Base-by-base conservation (phyloP, 2,888 invertebrate species). In the Drosophila picticornis region DNA sequence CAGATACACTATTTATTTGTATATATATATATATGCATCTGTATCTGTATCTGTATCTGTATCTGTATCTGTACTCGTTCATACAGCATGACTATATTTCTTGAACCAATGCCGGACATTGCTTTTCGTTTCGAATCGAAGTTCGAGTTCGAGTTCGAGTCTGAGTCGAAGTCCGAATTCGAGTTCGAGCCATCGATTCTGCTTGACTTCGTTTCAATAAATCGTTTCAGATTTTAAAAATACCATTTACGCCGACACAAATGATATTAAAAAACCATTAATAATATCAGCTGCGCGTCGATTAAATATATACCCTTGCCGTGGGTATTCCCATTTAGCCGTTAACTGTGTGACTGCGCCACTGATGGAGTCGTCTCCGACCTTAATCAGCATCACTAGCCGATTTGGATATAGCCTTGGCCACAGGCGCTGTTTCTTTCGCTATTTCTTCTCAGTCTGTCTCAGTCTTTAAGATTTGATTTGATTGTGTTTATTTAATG, bases 231-330 rank as follows among this genome's bases (percentile, higher is more conserved):
- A 67, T 81, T 81, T 75, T 63, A 58, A 67, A 81, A 81, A 90
- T 72, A 88, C 81, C 84, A 90, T 87, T 90, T 88, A 88, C 87
- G 80, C 85, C 82, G 83, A 88, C 78, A 75, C 82, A 80, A 85
- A 81, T 82, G 85, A 88, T 88, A 90, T 90, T 89, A 88, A 88
- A 89, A 90, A 84, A 85, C 85, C 91, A 89, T 89, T 89, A 89
- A 91, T 89, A 88, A 88, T 80, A 77, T 72, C 58, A 75, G 72
- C 73, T 76, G 70, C 56, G 71, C 81, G 73, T 81, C 83, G 83
- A 84, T 84, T 89, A 75, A 77, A 61, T 64, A 46, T 46, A 27
- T 50, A 34, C 19, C 10, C 34, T 53, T 34, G 22, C 9, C 9
- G 16, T 10, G 34, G 25, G 53, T 29, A 34, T 53, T 55, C 34